Percentiles rank a stretch among this genome's conserved stretches.
phyloP scores from a whole-genome alignment of 2,113 vertebrate species.

The Mystacornis crossleyi region DNA sequence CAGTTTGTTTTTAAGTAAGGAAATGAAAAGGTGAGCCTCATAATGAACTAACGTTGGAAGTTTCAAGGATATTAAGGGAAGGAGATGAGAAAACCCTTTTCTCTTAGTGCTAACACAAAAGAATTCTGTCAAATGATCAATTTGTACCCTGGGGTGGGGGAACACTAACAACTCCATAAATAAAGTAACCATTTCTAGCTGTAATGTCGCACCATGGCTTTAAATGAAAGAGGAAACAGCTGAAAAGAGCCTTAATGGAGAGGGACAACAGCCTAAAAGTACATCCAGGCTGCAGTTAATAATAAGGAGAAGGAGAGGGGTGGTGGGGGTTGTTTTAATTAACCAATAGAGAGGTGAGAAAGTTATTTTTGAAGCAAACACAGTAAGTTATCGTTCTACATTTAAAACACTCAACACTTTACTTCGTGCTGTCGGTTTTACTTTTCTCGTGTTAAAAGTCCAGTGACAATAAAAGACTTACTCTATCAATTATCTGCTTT shows the following conservation, averaged over 20 bases:
- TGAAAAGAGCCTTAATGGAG: neutral
- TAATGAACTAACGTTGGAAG: neutral
- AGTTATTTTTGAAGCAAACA: neutral
- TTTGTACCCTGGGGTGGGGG: neutral
- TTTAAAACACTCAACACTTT: neutral
- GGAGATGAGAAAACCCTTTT: neutral
- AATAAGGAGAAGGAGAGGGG: neutral
- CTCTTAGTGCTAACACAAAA: neutral
- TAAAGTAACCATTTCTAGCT: neutral
- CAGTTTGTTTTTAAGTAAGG: neutral
- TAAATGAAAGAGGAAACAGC: neutral
- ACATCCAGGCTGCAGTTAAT: neutral
- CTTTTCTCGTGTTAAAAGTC: neutral
- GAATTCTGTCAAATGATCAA: neutral
- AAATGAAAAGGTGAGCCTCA: neutral
- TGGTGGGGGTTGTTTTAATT: neutral
- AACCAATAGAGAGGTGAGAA: neutral
- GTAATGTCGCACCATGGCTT: neutral
- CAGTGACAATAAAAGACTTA: conserved; percentile 68
- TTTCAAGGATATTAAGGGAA: neutral
- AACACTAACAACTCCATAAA: neutral
- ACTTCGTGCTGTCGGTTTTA: neutral
- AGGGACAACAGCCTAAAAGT: neutral
- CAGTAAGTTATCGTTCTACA: neutral
- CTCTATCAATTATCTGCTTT: conserved; percentile 97